These are phyloP conservation scores for Rhopalosiphum padi DNA, from an alignment of 1,140 invertebrate species.

Conservation along the genomic window DNA sequence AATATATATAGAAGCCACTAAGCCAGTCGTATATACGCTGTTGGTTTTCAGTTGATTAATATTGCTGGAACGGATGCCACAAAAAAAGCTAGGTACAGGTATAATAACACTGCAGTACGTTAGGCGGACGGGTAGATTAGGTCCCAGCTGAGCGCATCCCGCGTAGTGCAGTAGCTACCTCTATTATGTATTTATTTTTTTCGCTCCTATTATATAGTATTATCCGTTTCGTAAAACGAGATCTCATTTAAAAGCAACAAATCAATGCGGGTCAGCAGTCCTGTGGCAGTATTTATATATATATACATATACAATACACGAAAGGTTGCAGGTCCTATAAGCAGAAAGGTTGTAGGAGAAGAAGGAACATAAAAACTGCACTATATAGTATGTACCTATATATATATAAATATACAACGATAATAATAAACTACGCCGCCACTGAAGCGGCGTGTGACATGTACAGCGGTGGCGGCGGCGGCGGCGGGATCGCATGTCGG, in stretches of 20 bases:
- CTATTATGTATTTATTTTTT: background rate
- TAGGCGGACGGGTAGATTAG: background rate
- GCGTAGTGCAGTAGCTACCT: background rate
- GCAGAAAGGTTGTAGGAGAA: background rate
- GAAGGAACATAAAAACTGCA: background rate
- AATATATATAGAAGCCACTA: too few species aligned
- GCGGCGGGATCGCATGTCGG: constrained; percentile 48
- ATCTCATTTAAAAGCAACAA: constrained; percentile 53
- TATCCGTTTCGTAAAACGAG: constrained; percentile 29
- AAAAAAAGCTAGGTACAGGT: background rate
- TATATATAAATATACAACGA: background rate
- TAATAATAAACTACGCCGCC: background rate
- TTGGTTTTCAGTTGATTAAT: background rate
- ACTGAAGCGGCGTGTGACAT: background rate
- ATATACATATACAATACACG: background rate
- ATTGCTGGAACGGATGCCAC: background rate
- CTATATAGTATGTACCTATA: background rate
- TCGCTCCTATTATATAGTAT: background rate
- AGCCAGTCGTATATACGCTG: background rate
- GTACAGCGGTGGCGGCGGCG: background rate
- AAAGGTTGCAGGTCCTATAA: background rate
- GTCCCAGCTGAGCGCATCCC: background rate
- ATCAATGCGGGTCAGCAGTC: constrained; percentile 36
- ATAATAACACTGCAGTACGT: background rate
- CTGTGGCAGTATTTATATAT: background rate